Evolutionary conservation across 2,888 invertebrate genomes (phyloP).

Genomic region (Slavum lentiscoides): DNA sequence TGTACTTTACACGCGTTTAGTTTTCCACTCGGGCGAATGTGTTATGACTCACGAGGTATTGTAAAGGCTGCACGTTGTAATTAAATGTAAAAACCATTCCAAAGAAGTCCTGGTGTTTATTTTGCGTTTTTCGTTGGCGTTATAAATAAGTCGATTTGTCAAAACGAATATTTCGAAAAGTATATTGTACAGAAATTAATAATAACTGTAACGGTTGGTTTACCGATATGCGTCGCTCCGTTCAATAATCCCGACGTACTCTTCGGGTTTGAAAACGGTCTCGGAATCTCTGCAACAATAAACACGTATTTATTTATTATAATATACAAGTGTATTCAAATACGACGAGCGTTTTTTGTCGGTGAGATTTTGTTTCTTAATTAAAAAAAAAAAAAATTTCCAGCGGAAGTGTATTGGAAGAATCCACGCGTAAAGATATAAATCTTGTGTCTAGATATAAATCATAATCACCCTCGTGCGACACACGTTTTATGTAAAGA

Average conservation of each 20-base stretch:
- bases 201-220: background rate
- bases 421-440: too few species aligned
- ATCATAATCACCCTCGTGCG: too few species aligned
- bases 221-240: slow-evolving; percentile 21
- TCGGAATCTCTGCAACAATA: slow-evolving; percentile 34
- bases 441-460: too few species aligned
- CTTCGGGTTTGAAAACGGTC: slow-evolving; percentile 18
- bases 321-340: background rate
- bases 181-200: background rate
- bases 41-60: background rate
- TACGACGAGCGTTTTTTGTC: background rate
- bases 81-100: background rate
- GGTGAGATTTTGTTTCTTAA: too few species aligned
- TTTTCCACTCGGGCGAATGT: background rate
- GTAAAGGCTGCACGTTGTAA: too few species aligned
- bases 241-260: slow-evolving; percentile 39
- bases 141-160: background rate
- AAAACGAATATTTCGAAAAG: background rate
- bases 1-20: background rate
- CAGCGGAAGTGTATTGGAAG: too few species aligned
- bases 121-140: too few species aligned
- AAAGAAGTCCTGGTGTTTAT: background rate
- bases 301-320: background rate
- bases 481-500: too few species aligned
- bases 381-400: too few species aligned